These are phyloP conservation scores for Cacatua alba DNA, from an alignment of 2,113 vertebrate genomes.

Conservation along the genomic window DNA sequence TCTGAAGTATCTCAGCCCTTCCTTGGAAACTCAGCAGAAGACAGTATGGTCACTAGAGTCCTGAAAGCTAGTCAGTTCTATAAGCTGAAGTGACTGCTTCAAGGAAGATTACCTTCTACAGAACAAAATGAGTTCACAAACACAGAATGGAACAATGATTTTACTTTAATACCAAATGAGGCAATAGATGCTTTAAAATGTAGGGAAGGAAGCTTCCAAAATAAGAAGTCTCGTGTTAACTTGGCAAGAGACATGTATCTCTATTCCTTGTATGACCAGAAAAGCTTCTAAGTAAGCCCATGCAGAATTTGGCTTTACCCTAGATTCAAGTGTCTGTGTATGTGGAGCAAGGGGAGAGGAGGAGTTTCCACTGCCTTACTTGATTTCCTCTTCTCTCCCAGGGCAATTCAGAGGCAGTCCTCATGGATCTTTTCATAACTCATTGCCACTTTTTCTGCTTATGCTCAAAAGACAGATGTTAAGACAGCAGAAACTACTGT, in stretches of 20 bases:
- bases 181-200: not conserved
- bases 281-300: not conserved
- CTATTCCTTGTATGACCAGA: not conserved
- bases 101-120: not conserved
- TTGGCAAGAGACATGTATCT: not conserved
- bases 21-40: not conserved
- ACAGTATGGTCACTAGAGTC: not conserved
- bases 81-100: not conserved
- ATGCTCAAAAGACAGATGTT: not conserved
- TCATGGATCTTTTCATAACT: not conserved
- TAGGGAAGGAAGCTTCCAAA: not conserved
- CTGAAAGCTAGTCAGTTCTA: not conserved
- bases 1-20: not conserved
- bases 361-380: not conserved
- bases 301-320: not conserved
- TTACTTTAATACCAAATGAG: not conserved
- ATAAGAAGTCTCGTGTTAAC: not conserved
- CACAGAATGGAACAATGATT: not conserved
- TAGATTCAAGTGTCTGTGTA: not conserved
- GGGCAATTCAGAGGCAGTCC: not conserved
- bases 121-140: not conserved
- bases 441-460: not conserved
- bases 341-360: not conserved
- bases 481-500: not conserved
- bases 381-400: not conserved